Conservation (phyloP, 2,113 vertebrate species). For the Barbus barbus region DNA sequence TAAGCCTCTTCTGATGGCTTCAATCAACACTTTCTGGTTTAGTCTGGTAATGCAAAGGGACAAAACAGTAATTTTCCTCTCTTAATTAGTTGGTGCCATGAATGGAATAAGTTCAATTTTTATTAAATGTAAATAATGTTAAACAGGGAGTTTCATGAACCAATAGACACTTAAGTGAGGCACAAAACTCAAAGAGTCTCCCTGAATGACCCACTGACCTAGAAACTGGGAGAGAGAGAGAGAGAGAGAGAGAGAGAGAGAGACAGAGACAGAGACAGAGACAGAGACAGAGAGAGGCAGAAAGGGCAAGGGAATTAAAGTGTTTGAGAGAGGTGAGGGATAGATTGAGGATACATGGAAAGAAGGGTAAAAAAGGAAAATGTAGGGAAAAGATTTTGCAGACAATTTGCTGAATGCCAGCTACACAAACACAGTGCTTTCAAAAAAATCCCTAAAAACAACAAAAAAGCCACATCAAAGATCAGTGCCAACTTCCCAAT, state of each 20-base stretch:
- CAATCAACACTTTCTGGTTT: neutral
- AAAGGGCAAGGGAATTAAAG: slow-evolving; percentile 40
- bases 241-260: slow-evolving; percentile 34
- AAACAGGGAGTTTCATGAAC: neutral
- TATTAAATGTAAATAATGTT: neutral
- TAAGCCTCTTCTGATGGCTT: slow-evolving; percentile 13
- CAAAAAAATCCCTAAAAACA: no score
- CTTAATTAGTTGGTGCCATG: neutral
- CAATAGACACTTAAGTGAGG: neutral
- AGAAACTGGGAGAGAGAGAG: slow-evolving; percentile 72
- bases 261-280: slow-evolving; percentile 32
- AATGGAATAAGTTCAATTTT: neutral
- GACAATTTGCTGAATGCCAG: neutral
- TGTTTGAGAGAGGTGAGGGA: slow-evolving; percentile 33
- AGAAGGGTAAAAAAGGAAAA: neutral
- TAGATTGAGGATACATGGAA: slow-evolving; percentile 29
- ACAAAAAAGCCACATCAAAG: neutral
- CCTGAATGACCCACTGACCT: slow-evolving; percentile 73
- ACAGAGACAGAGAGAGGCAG: slow-evolving; percentile 36
- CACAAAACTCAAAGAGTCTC: slow-evolving; percentile 32
- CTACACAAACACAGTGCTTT: neutral
- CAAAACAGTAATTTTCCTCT: neutral
- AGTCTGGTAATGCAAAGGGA: neutral
- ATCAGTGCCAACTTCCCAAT: neutral
- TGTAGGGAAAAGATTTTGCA: neutral